phyloP scores from a whole-genome alignment of 2,113 vertebrate genomes.

The Sphaerodactylus townsendi region DNA sequence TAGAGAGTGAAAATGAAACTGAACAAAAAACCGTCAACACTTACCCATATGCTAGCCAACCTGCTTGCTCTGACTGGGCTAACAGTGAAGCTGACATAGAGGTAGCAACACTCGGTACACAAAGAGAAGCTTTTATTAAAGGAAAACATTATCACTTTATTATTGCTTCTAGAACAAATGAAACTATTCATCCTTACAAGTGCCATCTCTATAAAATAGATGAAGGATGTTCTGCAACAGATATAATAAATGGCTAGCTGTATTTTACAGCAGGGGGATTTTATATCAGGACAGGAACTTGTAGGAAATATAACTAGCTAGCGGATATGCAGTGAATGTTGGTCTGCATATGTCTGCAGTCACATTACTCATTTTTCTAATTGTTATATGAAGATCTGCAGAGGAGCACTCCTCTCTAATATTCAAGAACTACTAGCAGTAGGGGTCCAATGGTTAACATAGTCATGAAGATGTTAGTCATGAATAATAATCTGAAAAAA shows the following conservation, averaged over 20 bases:
- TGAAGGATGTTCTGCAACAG: conserved; percentile 59
- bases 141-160: conserved; percentile 59
- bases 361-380: conserved; percentile 57
- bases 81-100: conserved; percentile 30
- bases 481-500: background rate
- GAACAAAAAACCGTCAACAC: conserved; percentile 35
- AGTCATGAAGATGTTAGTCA: too few relatives aligned
- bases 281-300: conserved; percentile 28
- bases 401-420: background rate
- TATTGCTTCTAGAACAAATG: conserved; percentile 61
- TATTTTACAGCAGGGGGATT: conserved; percentile 56
- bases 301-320: conserved; percentile 62
- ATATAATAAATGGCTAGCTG: conserved; percentile 69
- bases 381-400: conserved; percentile 42
- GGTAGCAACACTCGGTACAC: conserved; percentile 7
- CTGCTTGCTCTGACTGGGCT: background rate
- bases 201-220: conserved; percentile 68
- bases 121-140: conserved; percentile 55
- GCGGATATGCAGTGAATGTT: conserved; percentile 49
- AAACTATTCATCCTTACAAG: conserved; percentile 63
- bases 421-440: background rate
- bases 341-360: conserved; percentile 49
- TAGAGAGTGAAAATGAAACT: conserved; percentile 48
- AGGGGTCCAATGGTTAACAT: background rate
- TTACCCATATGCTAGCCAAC: conserved; percentile 39